Percentiles rank a stretch among this genome's conserved stretches.
phyloP scores from a whole-genome alignment of 1,140 invertebrate genomes.

The Drosophila sp. region DNA sequence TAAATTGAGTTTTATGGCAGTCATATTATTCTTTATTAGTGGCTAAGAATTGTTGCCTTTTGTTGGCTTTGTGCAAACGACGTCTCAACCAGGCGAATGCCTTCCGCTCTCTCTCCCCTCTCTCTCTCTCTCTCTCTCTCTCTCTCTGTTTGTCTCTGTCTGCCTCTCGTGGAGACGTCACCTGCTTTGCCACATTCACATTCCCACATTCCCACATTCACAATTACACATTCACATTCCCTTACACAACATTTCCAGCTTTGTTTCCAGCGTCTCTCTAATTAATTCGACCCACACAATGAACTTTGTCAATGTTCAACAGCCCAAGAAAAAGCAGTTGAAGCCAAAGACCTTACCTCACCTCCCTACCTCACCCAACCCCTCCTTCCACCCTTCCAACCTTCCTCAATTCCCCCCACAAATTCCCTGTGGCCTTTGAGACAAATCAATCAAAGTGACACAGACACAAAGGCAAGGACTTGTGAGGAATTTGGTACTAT shows the following conservation, averaged over 20 bases:
- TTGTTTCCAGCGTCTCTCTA: slow-evolving; percentile 33
- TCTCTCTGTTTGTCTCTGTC: background rate
- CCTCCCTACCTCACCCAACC: background rate
- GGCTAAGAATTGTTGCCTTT: slow-evolving; percentile 81
- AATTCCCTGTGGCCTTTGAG: slow-evolving; percentile 3
- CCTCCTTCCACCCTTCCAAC: no score
- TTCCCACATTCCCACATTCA: slow-evolving; percentile 36
- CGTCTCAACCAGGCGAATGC: slow-evolving; percentile 38
- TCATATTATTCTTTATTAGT: slow-evolving; percentile 83
- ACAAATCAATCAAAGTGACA: slow-evolving; percentile 66
- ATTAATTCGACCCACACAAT: slow-evolving; percentile 64
- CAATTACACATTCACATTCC: slow-evolving; percentile 29
- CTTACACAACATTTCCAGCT: slow-evolving; percentile 7
- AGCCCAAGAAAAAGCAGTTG: slow-evolving; percentile 18
- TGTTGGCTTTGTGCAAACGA: slow-evolving; percentile 73
- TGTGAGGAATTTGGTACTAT: background rate
- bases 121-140: background rate
- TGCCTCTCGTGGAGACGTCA: slow-evolving; percentile 1
- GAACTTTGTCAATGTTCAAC: slow-evolving; percentile 55
- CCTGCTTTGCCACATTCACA: slow-evolving; percentile 30
- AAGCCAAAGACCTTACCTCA: background rate
- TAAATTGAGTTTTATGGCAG: slow-evolving; percentile 83
- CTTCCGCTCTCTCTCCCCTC: background rate
- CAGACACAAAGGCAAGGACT: slow-evolving; percentile 15
- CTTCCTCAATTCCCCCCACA: background rate